Conservation (phyloP, 1,140 invertebrate species). For the Penaeus indicus region DNA sequence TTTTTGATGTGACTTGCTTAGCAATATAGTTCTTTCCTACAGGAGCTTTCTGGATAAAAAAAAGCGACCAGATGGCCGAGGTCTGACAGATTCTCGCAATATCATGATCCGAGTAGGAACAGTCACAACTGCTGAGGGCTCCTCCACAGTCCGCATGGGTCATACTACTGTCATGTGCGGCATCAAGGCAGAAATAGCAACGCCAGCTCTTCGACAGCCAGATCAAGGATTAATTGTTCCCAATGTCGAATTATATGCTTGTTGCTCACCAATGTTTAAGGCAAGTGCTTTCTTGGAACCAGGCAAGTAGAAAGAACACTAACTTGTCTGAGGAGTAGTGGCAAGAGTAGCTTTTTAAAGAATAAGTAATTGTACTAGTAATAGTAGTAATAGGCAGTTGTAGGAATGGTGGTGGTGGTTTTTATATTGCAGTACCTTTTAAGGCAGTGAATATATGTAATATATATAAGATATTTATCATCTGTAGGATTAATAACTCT, state of each 20-base stretch:
- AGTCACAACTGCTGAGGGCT: conserved; percentile 61
- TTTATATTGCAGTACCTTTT: too few species aligned
- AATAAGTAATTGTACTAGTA: too few species aligned
- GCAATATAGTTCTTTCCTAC: neutral
- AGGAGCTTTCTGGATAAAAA: conserved; percentile 62
- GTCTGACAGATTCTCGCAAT: conserved; percentile 39
- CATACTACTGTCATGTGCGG: conserved; percentile 69
- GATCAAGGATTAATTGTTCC: conserved; percentile 62
- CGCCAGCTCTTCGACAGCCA: conserved; percentile 55
- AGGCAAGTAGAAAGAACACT: too few species aligned
- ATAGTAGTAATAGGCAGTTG: too few species aligned
- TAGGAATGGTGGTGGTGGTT: too few species aligned
- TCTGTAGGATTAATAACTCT: too few species aligned
- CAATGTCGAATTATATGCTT: conserved; percentile 65
- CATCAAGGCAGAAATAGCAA: conserved; percentile 66
- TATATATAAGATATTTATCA: too few species aligned
- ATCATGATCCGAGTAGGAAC: conserved; percentile 60
- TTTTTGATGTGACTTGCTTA: neutral
- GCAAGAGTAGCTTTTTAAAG: too few species aligned
- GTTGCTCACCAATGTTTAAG: conserved; percentile 61
- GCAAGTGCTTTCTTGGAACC: conserved; percentile 24
- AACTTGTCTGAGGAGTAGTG: too few species aligned
- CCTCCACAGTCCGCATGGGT: conserved; percentile 63
- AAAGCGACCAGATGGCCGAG: conserved; percentile 60
- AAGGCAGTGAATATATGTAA: too few species aligned